phyloP scores from a whole-genome alignment of 2,888 invertebrate species.

The Rhagonycha fulva region DNA sequence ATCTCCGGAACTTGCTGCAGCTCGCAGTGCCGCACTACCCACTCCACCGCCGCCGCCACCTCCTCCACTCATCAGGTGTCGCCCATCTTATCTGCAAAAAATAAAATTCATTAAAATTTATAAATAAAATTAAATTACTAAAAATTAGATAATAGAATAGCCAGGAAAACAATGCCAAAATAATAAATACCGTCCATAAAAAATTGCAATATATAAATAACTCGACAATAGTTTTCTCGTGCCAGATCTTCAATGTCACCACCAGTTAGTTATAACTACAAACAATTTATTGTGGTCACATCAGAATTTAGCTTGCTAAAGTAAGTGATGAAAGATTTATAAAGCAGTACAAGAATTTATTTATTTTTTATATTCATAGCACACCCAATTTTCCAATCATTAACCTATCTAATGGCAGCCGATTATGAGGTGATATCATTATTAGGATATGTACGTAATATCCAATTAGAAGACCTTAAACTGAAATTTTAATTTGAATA shows the following conservation, averaged over 20 bases:
- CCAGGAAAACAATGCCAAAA: constrained; percentile 6
- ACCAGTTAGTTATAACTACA: neutral
- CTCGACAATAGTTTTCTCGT: constrained; percentile 6
- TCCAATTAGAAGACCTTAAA: neutral
- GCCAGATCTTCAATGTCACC: neutral
- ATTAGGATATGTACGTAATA: neutral
- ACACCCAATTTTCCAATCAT: constrained; percentile 21
- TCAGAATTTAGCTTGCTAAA: neutral
- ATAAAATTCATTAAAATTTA: neutral
- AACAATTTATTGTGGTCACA: neutral
- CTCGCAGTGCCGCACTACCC: constrained; percentile 49
- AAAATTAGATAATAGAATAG: neutral
- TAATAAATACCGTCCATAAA: constrained; percentile 11
- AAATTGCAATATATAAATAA: constrained; percentile 13
- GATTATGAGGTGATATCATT: constrained; percentile 15
- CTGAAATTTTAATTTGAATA: neutral
- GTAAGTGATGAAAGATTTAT: neutral
- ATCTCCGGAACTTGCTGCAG: constrained; percentile 53
- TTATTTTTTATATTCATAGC: constrained; percentile 10
- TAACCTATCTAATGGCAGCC: constrained; percentile 16
- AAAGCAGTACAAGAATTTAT: neutral
- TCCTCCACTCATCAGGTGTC: constrained; percentile 51
- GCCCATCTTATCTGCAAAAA: constrained; percentile 49
- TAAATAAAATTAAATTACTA: neutral
- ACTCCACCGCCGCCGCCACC: constrained; percentile 37